Evolutionary conservation across 2,797 vertebrate species (phyloP).

Genomic region (Semaprochilodus insignis): DNA sequence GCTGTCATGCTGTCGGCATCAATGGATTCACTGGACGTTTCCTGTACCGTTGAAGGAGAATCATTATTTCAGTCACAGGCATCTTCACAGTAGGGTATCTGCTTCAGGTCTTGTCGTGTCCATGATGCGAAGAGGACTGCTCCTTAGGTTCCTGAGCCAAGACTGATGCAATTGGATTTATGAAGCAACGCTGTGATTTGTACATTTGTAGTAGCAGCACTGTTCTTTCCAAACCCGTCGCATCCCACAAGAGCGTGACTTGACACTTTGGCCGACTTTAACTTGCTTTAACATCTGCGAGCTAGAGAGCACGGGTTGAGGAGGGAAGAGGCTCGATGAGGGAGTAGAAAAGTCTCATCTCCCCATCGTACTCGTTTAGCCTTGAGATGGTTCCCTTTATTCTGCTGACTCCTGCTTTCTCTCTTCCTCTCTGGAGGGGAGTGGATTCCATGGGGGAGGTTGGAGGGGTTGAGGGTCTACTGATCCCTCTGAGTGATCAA

Average conservation of each 20-base stretch:
- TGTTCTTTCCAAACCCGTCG: not conserved
- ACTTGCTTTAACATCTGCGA: conserved; percentile 50
- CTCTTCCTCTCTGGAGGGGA: conserved; percentile 31
- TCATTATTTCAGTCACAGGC: conserved; percentile 50
- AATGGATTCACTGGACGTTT: conserved; percentile 32
- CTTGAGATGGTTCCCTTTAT: conserved; percentile 42
- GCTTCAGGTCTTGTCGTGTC: conserved; percentile 13
- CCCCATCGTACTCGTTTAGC: conserved; percentile 36
- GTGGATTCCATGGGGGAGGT: conserved; percentile 1
- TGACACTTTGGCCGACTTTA: conserved; percentile 43
- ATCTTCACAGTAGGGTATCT: conserved; percentile 48
- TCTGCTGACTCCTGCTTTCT: conserved; percentile 52
- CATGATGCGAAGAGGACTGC: conserved; percentile 25
- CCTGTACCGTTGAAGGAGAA: conserved; percentile 34
- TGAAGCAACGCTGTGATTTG: conserved; percentile 23
- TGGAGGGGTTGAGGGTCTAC: conserved; percentile 35
- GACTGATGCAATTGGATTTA: conserved; percentile 47
- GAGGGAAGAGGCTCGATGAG: conserved; percentile 21
- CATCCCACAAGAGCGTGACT: conserved; percentile 34
- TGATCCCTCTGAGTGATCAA: conserved; percentile 56
- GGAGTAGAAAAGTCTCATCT: conserved; percentile 37
- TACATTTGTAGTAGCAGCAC: conserved; percentile 1
- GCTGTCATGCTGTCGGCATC: conserved; percentile 42
- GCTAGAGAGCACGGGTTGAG: conserved; percentile 30
- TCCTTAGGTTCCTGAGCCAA: conserved; percentile 12